These are phyloP conservation scores for Tolypeutes matacus DNA, from an alignment of 2,797 vertebrate genomes.

Conservation along the genomic window DNA sequence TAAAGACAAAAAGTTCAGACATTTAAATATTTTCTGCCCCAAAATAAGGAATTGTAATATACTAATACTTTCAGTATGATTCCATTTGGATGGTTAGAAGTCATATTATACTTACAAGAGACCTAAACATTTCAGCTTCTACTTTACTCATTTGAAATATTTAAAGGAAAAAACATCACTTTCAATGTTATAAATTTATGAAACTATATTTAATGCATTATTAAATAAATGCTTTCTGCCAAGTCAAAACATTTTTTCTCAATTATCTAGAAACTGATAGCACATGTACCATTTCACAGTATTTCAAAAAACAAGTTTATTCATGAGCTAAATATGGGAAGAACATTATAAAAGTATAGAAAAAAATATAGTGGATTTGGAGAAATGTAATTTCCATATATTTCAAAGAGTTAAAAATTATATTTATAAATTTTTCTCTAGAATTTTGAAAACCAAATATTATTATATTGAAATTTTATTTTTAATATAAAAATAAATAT, in stretches of 20 bases:
- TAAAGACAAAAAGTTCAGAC: neutral
- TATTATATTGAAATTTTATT: neutral
- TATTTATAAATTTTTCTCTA: neutral
- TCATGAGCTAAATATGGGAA: neutral
- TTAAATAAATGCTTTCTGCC: neutral
- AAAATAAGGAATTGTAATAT: neutral
- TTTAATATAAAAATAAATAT: no score
- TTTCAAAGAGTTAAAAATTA: neutral
- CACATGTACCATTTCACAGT: neutral
- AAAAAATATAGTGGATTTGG: neutral
- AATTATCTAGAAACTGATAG: neutral
- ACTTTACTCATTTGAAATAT: neutral
- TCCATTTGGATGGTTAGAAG: neutral
- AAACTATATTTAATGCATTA: neutral
- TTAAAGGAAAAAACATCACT: neutral
- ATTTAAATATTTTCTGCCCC: neutral
- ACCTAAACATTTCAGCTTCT: neutral
- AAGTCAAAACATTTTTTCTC: neutral
- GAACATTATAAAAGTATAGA: neutral
- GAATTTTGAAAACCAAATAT: neutral
- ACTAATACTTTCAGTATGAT: neutral
- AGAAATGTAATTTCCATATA: neutral
- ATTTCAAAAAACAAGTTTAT: neutral
- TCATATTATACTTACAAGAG: neutral
- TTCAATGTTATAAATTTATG: neutral